Evolutionary conservation across 2,888 invertebrate genomes (phyloP).

Genomic region (Euspilapteryx auroguttella): DNA sequence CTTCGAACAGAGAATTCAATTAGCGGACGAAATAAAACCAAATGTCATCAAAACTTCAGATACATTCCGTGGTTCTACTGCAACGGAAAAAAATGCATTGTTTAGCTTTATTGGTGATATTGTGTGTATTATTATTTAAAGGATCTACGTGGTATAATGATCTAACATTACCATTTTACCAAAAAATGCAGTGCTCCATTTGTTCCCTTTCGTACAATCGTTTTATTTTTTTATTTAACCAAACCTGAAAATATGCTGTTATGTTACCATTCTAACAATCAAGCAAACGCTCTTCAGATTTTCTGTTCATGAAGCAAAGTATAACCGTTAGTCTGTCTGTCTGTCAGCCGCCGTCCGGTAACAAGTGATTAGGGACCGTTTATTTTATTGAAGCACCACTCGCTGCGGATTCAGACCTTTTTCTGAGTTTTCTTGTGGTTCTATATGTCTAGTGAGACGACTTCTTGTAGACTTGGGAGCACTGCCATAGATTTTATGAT

Average conservation of each 20-base stretch:
- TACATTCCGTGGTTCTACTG: background rate
- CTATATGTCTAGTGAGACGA: background rate
- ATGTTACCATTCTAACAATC: slow-evolving; percentile 2
- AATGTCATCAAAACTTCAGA: slow-evolving; percentile 2
- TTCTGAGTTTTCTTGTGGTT: slow-evolving; percentile 18
- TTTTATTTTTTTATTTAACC: too few relatives aligned
- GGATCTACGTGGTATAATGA: too few relatives aligned
- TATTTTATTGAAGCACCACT: slow-evolving; percentile 41
- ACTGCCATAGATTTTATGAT: too few relatives aligned
- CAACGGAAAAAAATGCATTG: too few relatives aligned
- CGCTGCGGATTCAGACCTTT: slow-evolving; percentile 23
- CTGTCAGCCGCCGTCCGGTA: slow-evolving; percentile 12
- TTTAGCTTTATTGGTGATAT: too few relatives aligned
- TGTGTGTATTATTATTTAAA: too few relatives aligned
- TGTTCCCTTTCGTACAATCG: too few relatives aligned
- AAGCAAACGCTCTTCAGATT: slow-evolving; percentile 7
- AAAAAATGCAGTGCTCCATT: too few relatives aligned
- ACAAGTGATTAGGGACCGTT: slow-evolving; percentile 29
- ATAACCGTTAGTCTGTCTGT: slow-evolving; percentile 12
- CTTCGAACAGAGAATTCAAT: slow-evolving; percentile 29
- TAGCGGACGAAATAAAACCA: slow-evolving; percentile 22
- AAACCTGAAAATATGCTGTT: too few relatives aligned
- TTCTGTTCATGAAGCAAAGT: slow-evolving; percentile 6
- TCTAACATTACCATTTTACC: too few relatives aligned
- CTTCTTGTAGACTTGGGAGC: too few relatives aligned